These are phyloP conservation scores for Scolopax mira DNA, from an alignment of 2,113 vertebrate genomes.

Conservation along the genomic window DNA sequence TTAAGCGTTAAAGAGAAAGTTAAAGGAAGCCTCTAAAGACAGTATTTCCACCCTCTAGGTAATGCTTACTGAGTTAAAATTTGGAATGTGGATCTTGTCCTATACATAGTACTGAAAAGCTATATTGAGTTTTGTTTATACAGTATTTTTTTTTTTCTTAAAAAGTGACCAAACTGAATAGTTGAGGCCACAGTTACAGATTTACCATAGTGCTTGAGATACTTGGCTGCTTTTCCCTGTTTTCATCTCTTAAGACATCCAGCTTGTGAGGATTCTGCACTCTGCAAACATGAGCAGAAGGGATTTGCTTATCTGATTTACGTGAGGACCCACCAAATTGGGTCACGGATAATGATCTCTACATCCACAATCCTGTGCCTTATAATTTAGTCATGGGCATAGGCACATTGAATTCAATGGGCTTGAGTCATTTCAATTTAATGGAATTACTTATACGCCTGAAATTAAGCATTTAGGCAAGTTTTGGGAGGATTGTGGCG, in stretches of 20 bases:
- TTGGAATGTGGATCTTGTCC: not conserved
- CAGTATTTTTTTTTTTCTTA: not conserved
- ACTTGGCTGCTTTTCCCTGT: not conserved
- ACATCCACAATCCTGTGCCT: not conserved
- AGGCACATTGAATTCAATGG: not conserved
- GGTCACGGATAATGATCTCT: constrained; percentile 23
- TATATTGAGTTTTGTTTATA: not conserved
- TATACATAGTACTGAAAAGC: not conserved
- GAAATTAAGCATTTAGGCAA: not conserved
- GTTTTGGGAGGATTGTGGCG: not conserved
- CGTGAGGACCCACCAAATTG: constrained; percentile 10
- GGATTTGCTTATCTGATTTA: constrained; percentile 53
- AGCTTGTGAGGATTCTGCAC: not conserved
- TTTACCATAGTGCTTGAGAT: not conserved
- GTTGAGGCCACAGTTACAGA: fast-evolving
- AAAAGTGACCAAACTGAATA: not conserved
- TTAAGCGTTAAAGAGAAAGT: constrained; percentile 33
- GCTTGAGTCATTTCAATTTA: not conserved
- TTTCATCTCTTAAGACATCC: not conserved
- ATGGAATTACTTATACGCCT: not conserved
- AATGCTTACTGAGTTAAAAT: not conserved
- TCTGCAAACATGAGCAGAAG: constrained; percentile 9
- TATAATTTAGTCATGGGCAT: constrained; percentile 18
- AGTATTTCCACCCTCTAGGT: not conserved
- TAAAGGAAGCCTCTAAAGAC: not conserved